Evolutionary conservation across 2,888 invertebrate species (phyloP).

Genomic region (Dynastes grantii): DNA sequence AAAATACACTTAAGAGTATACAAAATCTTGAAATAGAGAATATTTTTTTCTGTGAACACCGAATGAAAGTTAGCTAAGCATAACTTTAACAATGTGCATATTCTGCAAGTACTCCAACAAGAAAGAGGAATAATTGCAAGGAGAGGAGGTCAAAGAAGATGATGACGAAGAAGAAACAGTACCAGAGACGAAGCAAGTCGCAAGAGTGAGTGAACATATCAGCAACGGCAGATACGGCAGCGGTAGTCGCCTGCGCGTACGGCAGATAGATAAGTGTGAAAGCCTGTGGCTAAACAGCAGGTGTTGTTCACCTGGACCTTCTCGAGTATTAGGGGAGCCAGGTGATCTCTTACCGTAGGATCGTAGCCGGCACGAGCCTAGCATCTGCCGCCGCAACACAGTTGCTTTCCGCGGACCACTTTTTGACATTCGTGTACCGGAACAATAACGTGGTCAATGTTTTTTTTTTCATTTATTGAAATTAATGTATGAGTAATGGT

Average conservation of each 20-base stretch:
- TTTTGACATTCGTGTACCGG: constrained; percentile 60
- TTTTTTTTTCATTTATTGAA: background rate
- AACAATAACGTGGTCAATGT: constrained; percentile 53
- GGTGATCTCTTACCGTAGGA: constrained; percentile 59
- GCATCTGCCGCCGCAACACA: constrained; percentile 61
- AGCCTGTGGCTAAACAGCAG: constrained; percentile 58
- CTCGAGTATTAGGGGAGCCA: constrained; percentile 62
- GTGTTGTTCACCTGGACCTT: constrained; percentile 66
- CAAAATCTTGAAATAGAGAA: too few species aligned
- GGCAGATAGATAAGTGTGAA: constrained; percentile 50
- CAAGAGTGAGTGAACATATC: background rate
- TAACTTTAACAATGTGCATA: constrained; percentile 4
- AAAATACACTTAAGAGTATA: too few species aligned
- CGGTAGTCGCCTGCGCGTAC: constrained; percentile 13
- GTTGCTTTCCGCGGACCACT: constrained; percentile 59
- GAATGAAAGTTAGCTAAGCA: too few species aligned
- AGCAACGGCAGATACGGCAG: background rate
- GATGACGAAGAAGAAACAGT: too few species aligned
- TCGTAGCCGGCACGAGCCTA: constrained; percentile 59
- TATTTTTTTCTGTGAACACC: too few species aligned
- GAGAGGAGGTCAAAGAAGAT: too few species aligned
- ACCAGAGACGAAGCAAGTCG: background rate
- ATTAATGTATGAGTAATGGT: too few species aligned
- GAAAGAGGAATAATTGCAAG: background rate
- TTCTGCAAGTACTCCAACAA: background rate